Percentiles rank a stretch among this genome's conserved stretches.
Evolutionary conservation across 2,888 invertebrate genomes (phyloP).

Genomic region (Scaptomyza caliginosa): DNA sequence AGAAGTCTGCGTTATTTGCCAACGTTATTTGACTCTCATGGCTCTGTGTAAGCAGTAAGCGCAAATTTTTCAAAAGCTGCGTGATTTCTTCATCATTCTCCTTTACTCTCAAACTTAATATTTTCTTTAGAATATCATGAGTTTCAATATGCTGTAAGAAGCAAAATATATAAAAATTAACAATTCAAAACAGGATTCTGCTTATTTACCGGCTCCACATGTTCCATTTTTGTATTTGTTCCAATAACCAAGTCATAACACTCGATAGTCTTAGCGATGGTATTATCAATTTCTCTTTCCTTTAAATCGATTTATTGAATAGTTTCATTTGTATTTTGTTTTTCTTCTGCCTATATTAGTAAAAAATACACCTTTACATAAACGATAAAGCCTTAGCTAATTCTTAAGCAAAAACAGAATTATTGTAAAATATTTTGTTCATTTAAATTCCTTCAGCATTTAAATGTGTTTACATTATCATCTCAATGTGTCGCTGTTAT

Average conservation of each 20-base stretch:
- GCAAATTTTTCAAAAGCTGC: conserved; percentile 33
- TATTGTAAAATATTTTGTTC: no score
- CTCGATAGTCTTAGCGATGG: conserved; percentile 1
- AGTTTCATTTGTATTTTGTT: background rate
- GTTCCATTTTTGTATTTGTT: conserved; percentile 40
- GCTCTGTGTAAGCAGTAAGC: conserved; percentile 56
- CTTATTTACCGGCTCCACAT: conserved; percentile 38
- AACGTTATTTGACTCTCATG: conserved; percentile 33
- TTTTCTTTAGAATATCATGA: conserved; percentile 24
- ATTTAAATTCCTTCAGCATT: no score
- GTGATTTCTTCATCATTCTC: conserved; percentile 42
- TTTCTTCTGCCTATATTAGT: background rate
- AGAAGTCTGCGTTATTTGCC: conserved; percentile 40
- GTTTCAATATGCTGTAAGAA: conserved; percentile 38
- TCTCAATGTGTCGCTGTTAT: background rate
- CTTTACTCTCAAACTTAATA: conserved; percentile 14
- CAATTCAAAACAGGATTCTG: background rate
- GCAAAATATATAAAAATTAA: background rate
- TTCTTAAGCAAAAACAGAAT: background rate
- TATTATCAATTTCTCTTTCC: background rate
- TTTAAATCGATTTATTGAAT: background rate
- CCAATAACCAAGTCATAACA: conserved; percentile 1
- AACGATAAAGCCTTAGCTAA: background rate
- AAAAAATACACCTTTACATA: no score
- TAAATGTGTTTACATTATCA: background rate